phyloP scores from a whole-genome alignment of 1,140 invertebrate species.

The Brachystomella parvula region DNA sequence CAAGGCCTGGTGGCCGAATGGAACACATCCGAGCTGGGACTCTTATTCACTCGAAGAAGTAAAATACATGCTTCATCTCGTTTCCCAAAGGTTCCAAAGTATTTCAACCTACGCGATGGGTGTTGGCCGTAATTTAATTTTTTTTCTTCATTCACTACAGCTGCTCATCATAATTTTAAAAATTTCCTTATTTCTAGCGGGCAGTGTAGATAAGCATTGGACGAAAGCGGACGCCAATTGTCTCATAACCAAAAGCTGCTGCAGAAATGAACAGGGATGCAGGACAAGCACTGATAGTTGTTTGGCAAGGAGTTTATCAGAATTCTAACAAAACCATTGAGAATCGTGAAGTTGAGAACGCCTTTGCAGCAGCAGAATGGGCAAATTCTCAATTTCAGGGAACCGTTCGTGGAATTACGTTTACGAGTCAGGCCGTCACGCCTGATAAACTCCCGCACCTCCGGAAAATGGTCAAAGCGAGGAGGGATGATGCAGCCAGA shows the following conservation, averaged over 20 bases:
- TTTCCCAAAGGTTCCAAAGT: not conserved
- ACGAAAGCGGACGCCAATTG: constrained; percentile 17
- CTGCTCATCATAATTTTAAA: not conserved
- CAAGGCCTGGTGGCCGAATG: constrained; percentile 8
- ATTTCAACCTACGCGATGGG: constrained; percentile 15
- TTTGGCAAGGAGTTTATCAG: constrained; percentile 23
- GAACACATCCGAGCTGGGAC: not conserved
- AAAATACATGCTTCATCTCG: not conserved
- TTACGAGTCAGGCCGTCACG: constrained; percentile 14
- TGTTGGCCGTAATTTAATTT: not conserved
- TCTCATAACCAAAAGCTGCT: constrained; percentile 18
- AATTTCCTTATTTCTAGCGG: not conserved
- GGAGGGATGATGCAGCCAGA: not conserved
- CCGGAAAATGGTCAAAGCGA: constrained; percentile 1
- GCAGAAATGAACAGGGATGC: constrained; percentile 17
- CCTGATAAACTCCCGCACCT: not conserved
- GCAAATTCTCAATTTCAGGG: constrained; percentile 13
- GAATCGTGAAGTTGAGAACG: constrained; percentile 19
- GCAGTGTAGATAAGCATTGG: constrained; percentile 24
- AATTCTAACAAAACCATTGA: not conserved
- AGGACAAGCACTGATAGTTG: not conserved
- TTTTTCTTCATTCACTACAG: not conserved
- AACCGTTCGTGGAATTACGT: constrained; percentile 22
- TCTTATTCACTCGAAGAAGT: constrained; percentile 9
- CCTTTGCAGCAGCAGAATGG: constrained; percentile 13